Evolutionary conservation across 2,797 vertebrate species (phyloP).

Genomic region (Coilia nasus): DNA sequence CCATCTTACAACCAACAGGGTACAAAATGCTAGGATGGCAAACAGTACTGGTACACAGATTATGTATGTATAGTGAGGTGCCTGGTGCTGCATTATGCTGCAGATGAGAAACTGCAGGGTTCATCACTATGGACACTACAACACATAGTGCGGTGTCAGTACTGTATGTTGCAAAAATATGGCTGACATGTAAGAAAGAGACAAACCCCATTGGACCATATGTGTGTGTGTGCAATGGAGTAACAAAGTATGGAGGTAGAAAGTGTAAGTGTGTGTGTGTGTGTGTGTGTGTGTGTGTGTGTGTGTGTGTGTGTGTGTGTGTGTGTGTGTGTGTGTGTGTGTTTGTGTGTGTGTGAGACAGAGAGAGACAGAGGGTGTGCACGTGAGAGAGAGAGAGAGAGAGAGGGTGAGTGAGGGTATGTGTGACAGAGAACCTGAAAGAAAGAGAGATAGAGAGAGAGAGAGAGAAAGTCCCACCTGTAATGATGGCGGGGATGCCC

Average conservation of each 20-base stretch:
- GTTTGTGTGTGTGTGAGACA: background rate
- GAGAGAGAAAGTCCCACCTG: conserved; percentile 69
- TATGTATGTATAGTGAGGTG: background rate
- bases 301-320: background rate
- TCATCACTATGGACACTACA: background rate
- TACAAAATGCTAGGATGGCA: background rate
- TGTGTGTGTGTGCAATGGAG: background rate
- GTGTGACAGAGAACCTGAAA: no score
- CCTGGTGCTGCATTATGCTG: background rate
- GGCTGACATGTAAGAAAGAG: background rate
- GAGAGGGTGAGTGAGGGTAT: background rate
- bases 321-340: background rate
- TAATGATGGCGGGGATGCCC: conserved; percentile 85
- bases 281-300: background rate
- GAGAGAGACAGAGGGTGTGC: background rate
- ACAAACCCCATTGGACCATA: background rate
- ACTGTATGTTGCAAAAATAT: background rate
- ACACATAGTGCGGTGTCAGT: background rate
- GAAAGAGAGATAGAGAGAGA: background rate
- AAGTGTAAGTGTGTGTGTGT: no score
- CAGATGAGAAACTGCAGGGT: background rate
- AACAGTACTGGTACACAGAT: background rate
- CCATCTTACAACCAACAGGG: background rate
- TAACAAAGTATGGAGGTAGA: no score
- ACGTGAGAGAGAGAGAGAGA: background rate